Evolutionary conservation across 1,140 invertebrate genomes (phyloP).

Genomic region (Potamilus streckersoni): DNA sequence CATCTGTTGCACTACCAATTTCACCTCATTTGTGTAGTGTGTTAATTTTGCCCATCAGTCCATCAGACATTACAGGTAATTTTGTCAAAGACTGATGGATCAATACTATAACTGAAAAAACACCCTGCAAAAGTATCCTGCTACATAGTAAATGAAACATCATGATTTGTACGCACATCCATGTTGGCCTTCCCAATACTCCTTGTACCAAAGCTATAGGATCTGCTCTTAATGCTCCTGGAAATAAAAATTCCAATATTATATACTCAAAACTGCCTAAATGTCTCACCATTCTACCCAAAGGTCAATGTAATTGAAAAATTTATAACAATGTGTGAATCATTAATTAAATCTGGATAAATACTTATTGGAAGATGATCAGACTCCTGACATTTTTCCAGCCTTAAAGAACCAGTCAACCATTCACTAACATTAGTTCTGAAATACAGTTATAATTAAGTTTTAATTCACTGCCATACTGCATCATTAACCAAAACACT

Average conservation of each 20-base stretch:
- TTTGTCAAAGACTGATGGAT: background rate
- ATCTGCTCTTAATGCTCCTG: constrained; percentile 73
- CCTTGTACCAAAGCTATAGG: constrained; percentile 69
- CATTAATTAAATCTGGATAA: too few species aligned
- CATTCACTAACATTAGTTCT: too few species aligned
- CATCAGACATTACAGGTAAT: background rate
- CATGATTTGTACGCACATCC: constrained; percentile 47
- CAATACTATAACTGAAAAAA: background rate
- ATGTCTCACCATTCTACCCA: too few species aligned
- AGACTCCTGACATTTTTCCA: too few species aligned
- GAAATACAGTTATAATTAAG: too few species aligned
- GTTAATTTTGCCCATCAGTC: background rate
- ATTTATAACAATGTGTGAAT: too few species aligned
- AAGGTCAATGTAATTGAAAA: background rate
- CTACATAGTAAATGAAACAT: constrained; percentile 10
- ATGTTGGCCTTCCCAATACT: constrained; percentile 73
- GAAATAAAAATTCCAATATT: constrained; percentile 25
- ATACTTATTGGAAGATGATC: too few species aligned
- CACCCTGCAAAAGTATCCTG: background rate
- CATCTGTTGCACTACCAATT: background rate
- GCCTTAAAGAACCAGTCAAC: too few species aligned
- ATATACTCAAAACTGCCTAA: too few species aligned
- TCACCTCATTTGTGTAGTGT: background rate
- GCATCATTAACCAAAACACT: too few species aligned
- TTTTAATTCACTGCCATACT: too few species aligned